Conservation (phyloP, 1,140 invertebrate species). For the Muscidifurax raptorellus region DNA sequence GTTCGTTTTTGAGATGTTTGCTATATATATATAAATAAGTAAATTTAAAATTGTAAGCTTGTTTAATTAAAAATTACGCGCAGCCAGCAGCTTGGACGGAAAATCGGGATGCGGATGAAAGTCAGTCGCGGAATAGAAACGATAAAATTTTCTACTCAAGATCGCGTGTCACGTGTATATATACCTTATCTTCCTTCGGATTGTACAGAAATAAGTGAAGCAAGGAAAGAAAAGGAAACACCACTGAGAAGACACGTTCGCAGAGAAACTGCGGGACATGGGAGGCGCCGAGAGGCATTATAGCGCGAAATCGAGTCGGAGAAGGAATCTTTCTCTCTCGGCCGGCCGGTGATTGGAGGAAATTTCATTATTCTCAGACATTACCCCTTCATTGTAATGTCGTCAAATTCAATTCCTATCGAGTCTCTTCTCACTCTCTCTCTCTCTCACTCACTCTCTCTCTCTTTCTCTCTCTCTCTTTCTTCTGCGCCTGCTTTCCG, state of each 20-base stretch:
- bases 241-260: not conserved
- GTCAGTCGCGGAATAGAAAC: no score
- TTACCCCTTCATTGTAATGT: conserved; percentile 74
- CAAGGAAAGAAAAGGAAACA: not conserved
- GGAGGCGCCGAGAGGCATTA: not conserved
- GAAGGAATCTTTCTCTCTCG: conserved; percentile 15
- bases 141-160: conserved; percentile 17
- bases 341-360: conserved; percentile 70
- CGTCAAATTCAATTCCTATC: conserved; percentile 73
- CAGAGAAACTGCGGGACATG: not conserved
- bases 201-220: not conserved
- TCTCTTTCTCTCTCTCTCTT: conserved; percentile 32
- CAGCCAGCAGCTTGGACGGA: not conserved
- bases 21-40: no score
- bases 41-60: not conserved
- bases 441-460: conserved; percentile 8
- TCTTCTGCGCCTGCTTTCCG: conserved; percentile 37
- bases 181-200: not conserved
- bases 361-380: conserved; percentile 75
- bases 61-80: not conserved
- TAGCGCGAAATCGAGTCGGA: not conserved
- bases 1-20: no score
- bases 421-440: conserved; percentile 36
- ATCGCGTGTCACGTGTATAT: not conserved
- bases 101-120: no score